Base-by-base conservation (phyloP, 2,888 invertebrate species). In the Scaptomyza reducta region DNA sequence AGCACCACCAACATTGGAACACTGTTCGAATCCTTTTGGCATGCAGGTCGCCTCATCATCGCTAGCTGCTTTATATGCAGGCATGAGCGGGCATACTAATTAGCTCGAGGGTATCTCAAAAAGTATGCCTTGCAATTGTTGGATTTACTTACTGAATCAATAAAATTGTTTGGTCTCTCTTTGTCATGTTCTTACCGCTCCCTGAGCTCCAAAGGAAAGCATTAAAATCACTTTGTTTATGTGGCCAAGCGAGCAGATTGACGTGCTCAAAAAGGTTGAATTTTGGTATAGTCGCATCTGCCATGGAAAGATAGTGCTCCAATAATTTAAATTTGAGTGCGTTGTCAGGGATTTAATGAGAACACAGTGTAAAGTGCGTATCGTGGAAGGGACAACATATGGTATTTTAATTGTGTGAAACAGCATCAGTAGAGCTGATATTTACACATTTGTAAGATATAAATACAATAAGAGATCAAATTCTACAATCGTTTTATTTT, bases 11-110 rank as follows among this genome's bases (percentile, higher is more conserved):
- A 13, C 49, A 33, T 45, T 55, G 40, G 41, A 33, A 66, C 62
- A 59, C 59, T 42, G 13, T 2, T 51, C 35, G 63, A 31, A 73
- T 77, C 73, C 75, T 74, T 74, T 74, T 70, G 79, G 70, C 76
- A 84, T 73, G 78, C 87, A 73, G 69, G 87, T 84, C 82, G 70
- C 68, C 66, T 62, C 87, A 76, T 77, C 77, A 62, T 64, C 45
- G 70, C 73, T 59, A 62, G 78, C 70, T 70, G 64, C 56, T 74
- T 74, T 71, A 85, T 76, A 82, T 82, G 87, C 87, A 87, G 87
- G 79, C 87, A 81, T 82, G 82, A 87, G 76, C 85, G 82, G 82
- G 82, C 87, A 82, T 82, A 87, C 87, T 85, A 87, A 82, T 82
- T 82, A 87, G 85, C 76, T 63, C 58, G 51, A 70, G 66, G 74